Conservation (phyloP, 2,797 vertebrate genomes). For the Chelonia mydas region DNA sequence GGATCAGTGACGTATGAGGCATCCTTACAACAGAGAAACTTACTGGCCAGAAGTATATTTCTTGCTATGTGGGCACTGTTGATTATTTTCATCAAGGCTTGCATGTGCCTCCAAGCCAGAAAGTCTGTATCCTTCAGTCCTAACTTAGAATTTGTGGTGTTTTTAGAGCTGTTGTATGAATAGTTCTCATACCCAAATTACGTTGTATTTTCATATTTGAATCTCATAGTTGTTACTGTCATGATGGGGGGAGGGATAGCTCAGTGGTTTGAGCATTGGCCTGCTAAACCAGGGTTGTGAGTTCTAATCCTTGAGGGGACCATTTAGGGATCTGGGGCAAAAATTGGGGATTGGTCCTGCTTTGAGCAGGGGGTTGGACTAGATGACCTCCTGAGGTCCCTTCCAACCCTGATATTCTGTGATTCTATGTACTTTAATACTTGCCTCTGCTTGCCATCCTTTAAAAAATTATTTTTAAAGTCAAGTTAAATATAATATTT, state of each 20-base stretch:
- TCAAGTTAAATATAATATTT: not conserved
- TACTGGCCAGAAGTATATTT: not conserved
- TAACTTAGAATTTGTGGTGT: not conserved
- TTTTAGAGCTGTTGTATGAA: not conserved
- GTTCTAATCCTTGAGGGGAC: too few relatives aligned
- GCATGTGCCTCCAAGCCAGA: not conserved
- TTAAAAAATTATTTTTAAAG: not conserved
- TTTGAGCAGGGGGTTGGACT: too few relatives aligned
- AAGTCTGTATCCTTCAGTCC: not conserved
- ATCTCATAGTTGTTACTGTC: conserved; percentile 13
- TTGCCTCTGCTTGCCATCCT: not conserved
- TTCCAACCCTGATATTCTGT: too few relatives aligned
- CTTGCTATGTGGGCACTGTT: not conserved
- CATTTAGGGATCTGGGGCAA: too few relatives aligned
- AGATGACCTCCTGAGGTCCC: too few relatives aligned
- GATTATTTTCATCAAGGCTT: not conserved
- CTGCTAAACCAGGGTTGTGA: too few relatives aligned
- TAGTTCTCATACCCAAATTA: not conserved
- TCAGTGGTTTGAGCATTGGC: too few relatives aligned
- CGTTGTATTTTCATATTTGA: not conserved
- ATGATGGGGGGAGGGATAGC: not conserved
- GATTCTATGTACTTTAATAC: not conserved
- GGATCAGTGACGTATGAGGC: not conserved
- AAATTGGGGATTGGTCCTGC: too few relatives aligned
- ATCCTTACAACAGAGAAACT: not conserved